Conservation (phyloP, 2,797 vertebrate genomes). For the Allobates femoralis region DNA sequence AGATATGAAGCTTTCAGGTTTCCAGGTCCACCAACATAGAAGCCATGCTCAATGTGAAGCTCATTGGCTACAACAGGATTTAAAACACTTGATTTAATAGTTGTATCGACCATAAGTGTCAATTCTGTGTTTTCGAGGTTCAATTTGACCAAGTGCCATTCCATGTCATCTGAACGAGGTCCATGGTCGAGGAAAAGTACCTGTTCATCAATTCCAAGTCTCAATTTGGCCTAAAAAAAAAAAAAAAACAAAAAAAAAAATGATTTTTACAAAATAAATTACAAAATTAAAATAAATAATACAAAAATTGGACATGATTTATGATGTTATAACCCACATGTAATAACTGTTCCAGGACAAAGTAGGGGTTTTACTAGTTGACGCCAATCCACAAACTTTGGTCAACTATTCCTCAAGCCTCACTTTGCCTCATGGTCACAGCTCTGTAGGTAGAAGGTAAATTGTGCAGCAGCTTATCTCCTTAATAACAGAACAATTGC, state of each 20-base stretch:
- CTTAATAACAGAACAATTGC: too few species aligned
- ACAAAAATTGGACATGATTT: neutral
- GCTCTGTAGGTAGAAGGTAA: too few species aligned
- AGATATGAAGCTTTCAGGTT: constrained; percentile 80
- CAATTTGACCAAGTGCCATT: constrained; percentile 86
- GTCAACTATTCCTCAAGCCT: neutral
- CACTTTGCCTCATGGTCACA: too few species aligned
- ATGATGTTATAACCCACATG: neutral
- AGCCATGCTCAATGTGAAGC: constrained; percentile 78
- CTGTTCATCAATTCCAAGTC: constrained; percentile 79
- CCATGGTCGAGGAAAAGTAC: constrained; percentile 79
- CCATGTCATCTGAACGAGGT: constrained; percentile 83
- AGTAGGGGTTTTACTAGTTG: neutral
- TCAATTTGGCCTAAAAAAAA: constrained; percentile 80
- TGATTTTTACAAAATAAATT: constrained; percentile 12
- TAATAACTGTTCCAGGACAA: neutral
- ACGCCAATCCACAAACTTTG: neutral
- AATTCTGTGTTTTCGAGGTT: constrained; percentile 73
- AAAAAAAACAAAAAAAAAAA: constrained; percentile 49
- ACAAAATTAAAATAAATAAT: neutral
- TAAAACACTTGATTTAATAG: constrained; percentile 73
- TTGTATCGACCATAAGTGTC: constrained; percentile 82
- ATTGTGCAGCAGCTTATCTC: too few species aligned
- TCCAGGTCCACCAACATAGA: constrained; percentile 83
- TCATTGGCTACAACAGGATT: constrained; percentile 72